Percentiles rank a stretch among this genome's conserved stretches.
phyloP scores from a whole-genome alignment of 2,797 vertebrate species.

The Buphagus erythrorhynchus region DNA sequence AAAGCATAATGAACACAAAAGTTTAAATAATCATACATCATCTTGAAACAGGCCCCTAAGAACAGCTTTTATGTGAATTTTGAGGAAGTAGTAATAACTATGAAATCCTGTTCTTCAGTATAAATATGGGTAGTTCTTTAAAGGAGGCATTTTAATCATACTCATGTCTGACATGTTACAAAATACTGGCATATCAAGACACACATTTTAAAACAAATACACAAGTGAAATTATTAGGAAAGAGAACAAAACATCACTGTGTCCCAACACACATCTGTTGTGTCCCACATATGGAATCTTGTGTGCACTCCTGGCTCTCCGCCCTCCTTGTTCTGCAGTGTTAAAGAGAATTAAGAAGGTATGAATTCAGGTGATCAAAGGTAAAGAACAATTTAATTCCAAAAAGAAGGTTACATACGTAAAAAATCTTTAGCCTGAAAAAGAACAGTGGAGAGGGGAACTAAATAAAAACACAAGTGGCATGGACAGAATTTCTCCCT shows the following conservation, averaged over 20 bases:
- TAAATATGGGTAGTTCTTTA: neutral
- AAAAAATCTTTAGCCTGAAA: neutral
- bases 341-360: neutral
- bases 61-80: conserved; percentile 50
- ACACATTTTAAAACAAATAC: neutral
- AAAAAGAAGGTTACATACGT: neutral
- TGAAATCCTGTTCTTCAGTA: conserved; percentile 33
- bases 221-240: neutral
- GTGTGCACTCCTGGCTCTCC: neutral
- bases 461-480: neutral
- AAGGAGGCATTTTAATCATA: neutral
- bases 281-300: neutral
- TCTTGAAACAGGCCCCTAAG: conserved; percentile 8
- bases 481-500: neutral
- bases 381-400: neutral
- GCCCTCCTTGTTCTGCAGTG: neutral
- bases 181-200: neutral
- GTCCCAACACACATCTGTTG: neutral
- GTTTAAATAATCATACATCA: conserved; percentile 29
- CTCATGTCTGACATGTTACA: neutral
- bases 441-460: neutral
- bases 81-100: conserved; percentile 34
- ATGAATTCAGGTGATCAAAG: neutral
- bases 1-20: conserved; percentile 2
- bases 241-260: neutral